Evolutionary conservation across 2,888 invertebrate species (phyloP).

Genomic region (Oegoconia quadripuncta): DNA sequence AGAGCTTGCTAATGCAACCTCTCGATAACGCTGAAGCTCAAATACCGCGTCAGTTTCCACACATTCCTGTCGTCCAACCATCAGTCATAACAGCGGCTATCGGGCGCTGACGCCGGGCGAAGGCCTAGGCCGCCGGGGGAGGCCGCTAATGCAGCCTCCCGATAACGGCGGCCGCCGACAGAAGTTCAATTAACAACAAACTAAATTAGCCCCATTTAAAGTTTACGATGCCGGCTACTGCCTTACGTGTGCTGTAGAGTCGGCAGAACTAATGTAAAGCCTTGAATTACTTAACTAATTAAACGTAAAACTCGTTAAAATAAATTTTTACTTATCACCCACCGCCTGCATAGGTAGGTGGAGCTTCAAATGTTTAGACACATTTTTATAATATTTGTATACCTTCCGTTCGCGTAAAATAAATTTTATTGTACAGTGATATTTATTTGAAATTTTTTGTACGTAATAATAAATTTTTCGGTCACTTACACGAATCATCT

Average conservation of each 20-base stretch:
- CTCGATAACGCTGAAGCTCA: not conserved
- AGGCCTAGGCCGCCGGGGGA: conserved; percentile 37
- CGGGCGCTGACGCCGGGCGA: conserved; percentile 28
- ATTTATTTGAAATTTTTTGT: too few species aligned
- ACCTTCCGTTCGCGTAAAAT: too few species aligned
- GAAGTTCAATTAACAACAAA: conserved; percentile 75
- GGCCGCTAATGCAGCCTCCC: conserved; percentile 62
- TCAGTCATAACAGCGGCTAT: conserved; percentile 58
- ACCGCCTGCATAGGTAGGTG: too few species aligned
- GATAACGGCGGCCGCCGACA: conserved; percentile 60
- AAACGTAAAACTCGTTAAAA: too few species aligned
- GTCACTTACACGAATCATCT: too few species aligned
- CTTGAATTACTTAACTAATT: too few species aligned
- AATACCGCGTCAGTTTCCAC: conserved; percentile 15
- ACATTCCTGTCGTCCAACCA: conserved; percentile 21
- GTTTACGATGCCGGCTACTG: conserved; percentile 75
- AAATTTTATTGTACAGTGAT: too few species aligned
- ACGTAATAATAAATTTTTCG: too few species aligned
- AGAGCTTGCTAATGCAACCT: conserved; percentile 11
- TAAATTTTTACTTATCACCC: too few species aligned
- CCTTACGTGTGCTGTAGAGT: conserved; percentile 67
- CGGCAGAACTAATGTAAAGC: conserved; percentile 27
- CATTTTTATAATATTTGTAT: too few species aligned
- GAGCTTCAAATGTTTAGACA: too few species aligned
- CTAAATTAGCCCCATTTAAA: conserved; percentile 78